These are phyloP conservation scores for Alca torda DNA, from an alignment of 2,797 vertebrate genomes.

Conservation along the genomic window DNA sequence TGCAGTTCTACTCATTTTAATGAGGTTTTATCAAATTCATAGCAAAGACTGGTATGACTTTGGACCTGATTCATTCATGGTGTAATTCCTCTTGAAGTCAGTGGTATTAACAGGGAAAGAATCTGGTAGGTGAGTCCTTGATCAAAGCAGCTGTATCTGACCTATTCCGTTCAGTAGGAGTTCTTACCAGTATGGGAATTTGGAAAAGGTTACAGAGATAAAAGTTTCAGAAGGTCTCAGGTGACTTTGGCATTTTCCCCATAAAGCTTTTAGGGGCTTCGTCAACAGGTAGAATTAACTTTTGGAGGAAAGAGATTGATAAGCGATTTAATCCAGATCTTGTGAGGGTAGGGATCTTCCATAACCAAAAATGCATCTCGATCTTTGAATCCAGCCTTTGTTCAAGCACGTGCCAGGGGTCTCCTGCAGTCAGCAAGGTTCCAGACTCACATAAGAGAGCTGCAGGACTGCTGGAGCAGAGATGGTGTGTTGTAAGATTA, in stretches of 20 bases:
- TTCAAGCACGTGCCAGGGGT: not conserved
- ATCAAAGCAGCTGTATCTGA: not conserved
- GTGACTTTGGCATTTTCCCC: not conserved
- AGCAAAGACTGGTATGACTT: not conserved
- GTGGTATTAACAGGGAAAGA: not conserved
- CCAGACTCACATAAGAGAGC: not conserved
- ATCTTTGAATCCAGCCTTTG: not conserved
- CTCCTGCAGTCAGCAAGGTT: not conserved
- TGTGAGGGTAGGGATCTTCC: not conserved
- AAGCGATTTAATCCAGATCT: not conserved
- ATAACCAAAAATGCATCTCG: not conserved
- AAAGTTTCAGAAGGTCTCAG: not conserved
- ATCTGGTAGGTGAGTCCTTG: not conserved
- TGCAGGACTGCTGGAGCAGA: not conserved
- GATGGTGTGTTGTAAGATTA: not conserved
- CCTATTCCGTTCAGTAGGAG: not conserved
- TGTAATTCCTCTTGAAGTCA: not conserved
- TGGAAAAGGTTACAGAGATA: not conserved
- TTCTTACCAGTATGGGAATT: not conserved
- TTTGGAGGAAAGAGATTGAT: not conserved
- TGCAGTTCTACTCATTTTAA: not conserved
- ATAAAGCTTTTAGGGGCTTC: not conserved
- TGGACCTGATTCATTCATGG: not conserved
- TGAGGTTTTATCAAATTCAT: not conserved
- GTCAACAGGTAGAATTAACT: not conserved